Evolutionary conservation across 2,113 vertebrate genomes (phyloP), one percentile per base, ranked within the genome.

Genomic region (Vidua macroura): DNA sequence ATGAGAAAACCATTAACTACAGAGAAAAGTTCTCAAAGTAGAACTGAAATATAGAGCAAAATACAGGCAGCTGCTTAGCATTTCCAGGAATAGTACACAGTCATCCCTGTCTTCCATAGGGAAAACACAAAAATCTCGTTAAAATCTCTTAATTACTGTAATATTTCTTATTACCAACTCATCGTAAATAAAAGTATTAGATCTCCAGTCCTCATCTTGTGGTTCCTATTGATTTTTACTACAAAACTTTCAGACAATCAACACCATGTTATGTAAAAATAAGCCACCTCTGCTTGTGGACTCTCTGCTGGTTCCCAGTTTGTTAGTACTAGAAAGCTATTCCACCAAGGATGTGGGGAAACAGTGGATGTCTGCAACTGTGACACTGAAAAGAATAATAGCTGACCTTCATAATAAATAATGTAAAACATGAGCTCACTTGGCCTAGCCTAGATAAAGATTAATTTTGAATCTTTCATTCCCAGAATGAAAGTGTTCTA

Each of bases 371-470:
- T 39, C 59, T 74, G 11, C 14, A 80, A 33, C 43, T 49, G 44
- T 68, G 55, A 35, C 77, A 59, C 35, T 63, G 60, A n/a, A 59
- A 78, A 82, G 64, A 91, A 60, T 13, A 63, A 86, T 33, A 72
- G 46, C 41, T 88, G 64, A 67, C 23, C 73, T 81, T 77, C 68
- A 23, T n/a, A 31, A 76, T 74, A 84, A 86, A 92, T 86, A 92
- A 80, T 90, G 84, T 55, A 90, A 88, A 77, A 52, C 33, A 44
- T 51, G 46, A 72, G 51, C 59, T 90, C 69, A 67, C 92, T 95
- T 84, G 68, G 22, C 37, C 55, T 70, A 23, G 18, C 17, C 46
- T 62, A 74, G 37, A 74, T 62, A 51, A 81, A 41, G 51, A 92
- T 67, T 86, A 41, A 92, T 87, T 95, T 83, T 83, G 51, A 68